phyloP scores from a whole-genome alignment of 2,888 invertebrate genomes.

The Monopis laevigella region DNA sequence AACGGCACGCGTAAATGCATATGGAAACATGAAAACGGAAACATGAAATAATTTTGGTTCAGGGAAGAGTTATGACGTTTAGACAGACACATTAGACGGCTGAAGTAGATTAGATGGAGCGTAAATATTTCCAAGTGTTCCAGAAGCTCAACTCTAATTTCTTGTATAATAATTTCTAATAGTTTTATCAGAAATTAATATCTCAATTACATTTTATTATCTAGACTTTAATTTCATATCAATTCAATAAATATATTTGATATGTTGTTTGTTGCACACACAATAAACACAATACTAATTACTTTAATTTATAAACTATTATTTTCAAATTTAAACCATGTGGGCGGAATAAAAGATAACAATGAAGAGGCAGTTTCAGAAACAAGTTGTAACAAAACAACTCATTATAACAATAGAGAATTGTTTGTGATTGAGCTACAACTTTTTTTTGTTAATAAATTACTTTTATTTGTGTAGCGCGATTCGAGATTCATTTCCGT shows the following conservation, averaged over 20 bases:
- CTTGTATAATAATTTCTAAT: too few relatives aligned
- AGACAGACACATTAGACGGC: conserved; percentile 22
- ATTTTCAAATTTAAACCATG: conserved; percentile 33
- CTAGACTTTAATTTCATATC: too few relatives aligned
- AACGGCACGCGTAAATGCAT: conserved; percentile 29
- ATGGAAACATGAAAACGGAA: conserved; percentile 41
- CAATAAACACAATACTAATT: conserved; percentile 4
- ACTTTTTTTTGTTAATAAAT: conserved; percentile 37
- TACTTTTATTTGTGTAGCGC: conserved; percentile 33
- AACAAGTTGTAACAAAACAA: conserved; percentile 49
- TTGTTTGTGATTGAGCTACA: conserved; percentile 45
- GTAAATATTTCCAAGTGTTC: too few relatives aligned
- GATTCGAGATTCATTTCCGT: conserved; percentile 25
- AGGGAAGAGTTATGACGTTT: conserved; percentile 34
- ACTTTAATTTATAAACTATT: conserved; percentile 15
- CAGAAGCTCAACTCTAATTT: too few relatives aligned
- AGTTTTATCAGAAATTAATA: too few relatives aligned
- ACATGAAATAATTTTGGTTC: conserved; percentile 47
- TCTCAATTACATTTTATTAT: too few relatives aligned
- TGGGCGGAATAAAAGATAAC: conserved; percentile 49
- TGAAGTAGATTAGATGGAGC: conserved; percentile 6
- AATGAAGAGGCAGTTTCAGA: conserved; percentile 43
- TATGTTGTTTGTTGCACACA: too few relatives aligned
- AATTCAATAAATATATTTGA: too few relatives aligned
- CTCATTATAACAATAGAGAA: conserved; percentile 50